A percentile compares a stretch with the other conserved stretches of the same genome.
Evolutionary conservation across 2,888 invertebrate genomes (phyloP).

Genomic region (Oligia latruncula): DNA sequence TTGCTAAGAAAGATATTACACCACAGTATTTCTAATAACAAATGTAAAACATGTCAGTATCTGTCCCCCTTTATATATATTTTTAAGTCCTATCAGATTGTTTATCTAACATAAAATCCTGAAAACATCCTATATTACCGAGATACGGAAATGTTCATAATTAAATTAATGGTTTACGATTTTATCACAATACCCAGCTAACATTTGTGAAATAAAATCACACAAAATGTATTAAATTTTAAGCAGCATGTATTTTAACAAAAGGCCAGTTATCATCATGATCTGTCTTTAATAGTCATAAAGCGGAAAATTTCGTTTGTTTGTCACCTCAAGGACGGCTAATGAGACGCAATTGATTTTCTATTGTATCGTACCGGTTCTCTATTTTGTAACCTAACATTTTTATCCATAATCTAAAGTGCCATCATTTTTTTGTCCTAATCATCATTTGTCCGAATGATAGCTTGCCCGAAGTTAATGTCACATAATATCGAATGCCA

Average conservation of each 20-base stretch:
- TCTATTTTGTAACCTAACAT: no score
- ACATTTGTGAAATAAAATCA: not conserved
- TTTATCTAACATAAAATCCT: not conserved
- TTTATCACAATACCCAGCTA: not conserved
- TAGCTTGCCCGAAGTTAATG: no score
- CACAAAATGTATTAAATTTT: not conserved
- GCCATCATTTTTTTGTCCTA: no score
- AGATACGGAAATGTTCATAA: not conserved
- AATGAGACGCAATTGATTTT: no score
- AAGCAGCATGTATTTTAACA: not conserved
- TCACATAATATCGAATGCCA: no score
- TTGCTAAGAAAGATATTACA: not conserved
- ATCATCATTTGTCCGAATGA: no score
- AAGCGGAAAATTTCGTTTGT: no score
- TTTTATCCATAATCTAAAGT: no score
- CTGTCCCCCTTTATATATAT: not conserved
- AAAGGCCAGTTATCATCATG: not conserved
- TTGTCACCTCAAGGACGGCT: no score
- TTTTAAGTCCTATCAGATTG: conserved; percentile 4
- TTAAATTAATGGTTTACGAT: not conserved
- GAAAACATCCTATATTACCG: not conserved
- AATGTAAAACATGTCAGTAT: not conserved
- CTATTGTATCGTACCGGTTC: no score
- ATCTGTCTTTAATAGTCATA: no score
- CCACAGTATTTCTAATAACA: not conserved